Conservation (phyloP, 2,888 invertebrate species). For the Athalia cordata region DNA sequence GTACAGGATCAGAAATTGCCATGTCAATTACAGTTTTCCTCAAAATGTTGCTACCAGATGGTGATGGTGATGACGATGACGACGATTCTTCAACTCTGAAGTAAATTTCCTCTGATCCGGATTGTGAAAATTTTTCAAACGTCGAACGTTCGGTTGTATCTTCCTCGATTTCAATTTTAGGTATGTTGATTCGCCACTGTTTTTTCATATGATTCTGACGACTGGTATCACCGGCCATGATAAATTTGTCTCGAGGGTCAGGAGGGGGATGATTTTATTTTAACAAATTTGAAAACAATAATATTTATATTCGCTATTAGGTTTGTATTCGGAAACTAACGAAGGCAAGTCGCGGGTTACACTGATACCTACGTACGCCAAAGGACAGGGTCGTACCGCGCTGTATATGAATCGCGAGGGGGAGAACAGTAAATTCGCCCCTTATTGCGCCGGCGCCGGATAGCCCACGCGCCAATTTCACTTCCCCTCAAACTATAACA, state of each 20-base stretch:
- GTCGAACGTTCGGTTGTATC: too few species aligned
- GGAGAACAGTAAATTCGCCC: constrained; percentile 8
- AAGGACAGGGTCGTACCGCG: constrained; percentile 27
- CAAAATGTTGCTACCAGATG: not conserved
- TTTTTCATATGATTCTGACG: too few species aligned
- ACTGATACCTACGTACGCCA: not conserved
- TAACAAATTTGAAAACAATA: too few species aligned
- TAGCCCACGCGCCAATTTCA: constrained; percentile 8
- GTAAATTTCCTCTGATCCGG: too few species aligned
- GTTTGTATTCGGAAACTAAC: not conserved
- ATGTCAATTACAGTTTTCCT: constrained; percentile 9
- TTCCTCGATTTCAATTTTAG: too few species aligned
- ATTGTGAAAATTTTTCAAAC: too few species aligned
- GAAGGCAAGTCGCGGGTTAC: constrained; percentile 8
- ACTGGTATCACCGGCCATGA: too few species aligned
- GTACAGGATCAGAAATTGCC: constrained; percentile 54
- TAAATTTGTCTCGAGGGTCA: too few species aligned
- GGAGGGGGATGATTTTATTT: too few species aligned
- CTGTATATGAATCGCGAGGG: constrained; percentile 7
- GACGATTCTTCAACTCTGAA: too few species aligned
- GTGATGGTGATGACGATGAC: too few species aligned
- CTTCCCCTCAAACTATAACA: not conserved
- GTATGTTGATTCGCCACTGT: too few species aligned
- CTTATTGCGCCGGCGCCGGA: constrained; percentile 18
- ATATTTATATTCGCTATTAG: not conserved